A percentile compares a stretch with the other conserved stretches of the same genome.
These are phyloP conservation scores for Chaetodon trifascialis DNA, from an alignment of 2,113 vertebrate species.

Conservation along the genomic window DNA sequence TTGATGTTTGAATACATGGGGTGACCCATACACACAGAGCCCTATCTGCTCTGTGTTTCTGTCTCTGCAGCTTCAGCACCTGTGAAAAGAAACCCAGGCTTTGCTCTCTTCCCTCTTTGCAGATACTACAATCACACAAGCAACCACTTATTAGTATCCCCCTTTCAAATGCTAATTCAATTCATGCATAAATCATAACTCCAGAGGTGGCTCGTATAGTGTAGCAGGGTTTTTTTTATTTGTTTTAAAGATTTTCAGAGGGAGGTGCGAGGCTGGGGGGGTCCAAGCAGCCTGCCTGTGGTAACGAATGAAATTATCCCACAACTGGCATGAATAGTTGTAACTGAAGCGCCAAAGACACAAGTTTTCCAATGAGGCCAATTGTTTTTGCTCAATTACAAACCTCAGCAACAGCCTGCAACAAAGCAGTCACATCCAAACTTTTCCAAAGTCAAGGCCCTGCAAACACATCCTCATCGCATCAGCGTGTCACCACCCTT, in stretches of 20 bases:
- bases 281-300: conserved; percentile 34
- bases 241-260: conserved; percentile 9
- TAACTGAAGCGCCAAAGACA: conserved; percentile 31
- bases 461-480: background rate
- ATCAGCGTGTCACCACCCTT: background rate
- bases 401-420: background rate
- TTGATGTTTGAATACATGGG: conserved; percentile 2
- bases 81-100: conserved; percentile 33
- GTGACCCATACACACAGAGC: conserved; percentile 1
- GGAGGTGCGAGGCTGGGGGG: conserved; percentile 5
- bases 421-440: background rate
- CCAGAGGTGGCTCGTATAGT: conserved; percentile 63
- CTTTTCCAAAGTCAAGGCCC: background rate
- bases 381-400: conserved; percentile 16
- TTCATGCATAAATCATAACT: conserved; percentile 85
- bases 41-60: background rate
- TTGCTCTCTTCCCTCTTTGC: conserved; percentile 31
- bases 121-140: conserved; percentile 66
- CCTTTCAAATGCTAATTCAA: conserved; percentile 85
- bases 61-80: conserved; percentile 22
- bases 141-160: conserved; percentile 79
- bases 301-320: conserved; percentile 50
- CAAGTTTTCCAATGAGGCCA: conserved; percentile 7
- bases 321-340: conserved; percentile 47
- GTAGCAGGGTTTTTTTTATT: conserved; percentile 38